phyloP scores from a whole-genome alignment of 2,888 invertebrate species.

The Hecatera dysodea region DNA sequence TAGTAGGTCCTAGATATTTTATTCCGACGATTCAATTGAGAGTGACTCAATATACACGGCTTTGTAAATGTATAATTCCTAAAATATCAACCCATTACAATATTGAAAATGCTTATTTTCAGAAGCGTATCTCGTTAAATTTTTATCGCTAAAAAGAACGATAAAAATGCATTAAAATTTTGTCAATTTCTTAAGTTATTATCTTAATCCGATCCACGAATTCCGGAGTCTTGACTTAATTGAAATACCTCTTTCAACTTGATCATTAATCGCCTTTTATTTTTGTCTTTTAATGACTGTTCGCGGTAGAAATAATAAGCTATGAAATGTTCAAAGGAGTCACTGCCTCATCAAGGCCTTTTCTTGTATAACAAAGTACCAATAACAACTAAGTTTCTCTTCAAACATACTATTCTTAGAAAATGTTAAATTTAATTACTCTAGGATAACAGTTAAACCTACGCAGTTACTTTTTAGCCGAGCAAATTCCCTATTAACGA shows the following conservation, averaged over 20 bases:
- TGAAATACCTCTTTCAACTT: conserved; percentile 59
- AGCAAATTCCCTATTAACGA: neutral
- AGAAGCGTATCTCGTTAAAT: conserved; percentile 33
- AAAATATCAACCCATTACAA: conserved; percentile 39
- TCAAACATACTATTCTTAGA: conserved; percentile 12
- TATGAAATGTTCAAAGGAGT: conserved; percentile 5
- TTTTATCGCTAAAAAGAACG: conserved; percentile 19
- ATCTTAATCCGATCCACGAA: conserved; percentile 52
- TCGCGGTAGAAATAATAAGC: conserved; percentile 15
- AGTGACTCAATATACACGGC: conserved; percentile 17
- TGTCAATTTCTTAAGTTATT: conserved; percentile 51
- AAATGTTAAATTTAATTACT: neutral
- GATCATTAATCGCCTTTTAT: conserved; percentile 59
- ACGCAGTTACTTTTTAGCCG: conserved; percentile 10
- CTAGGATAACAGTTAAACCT: neutral
- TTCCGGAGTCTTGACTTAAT: conserved; percentile 65
- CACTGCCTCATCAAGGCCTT: neutral
- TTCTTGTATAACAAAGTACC: neutral
- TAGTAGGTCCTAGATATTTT: neutral
- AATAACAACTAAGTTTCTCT: conserved; percentile 2
- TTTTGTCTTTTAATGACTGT: conserved; percentile 33
- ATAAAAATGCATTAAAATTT: conserved; percentile 43
- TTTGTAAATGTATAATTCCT: conserved; percentile 4
- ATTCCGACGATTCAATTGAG: neutral
- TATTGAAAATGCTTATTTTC: conserved; percentile 38